These are phyloP conservation scores for Diaperis boleti DNA, from an alignment of 2,888 invertebrate species.

Conservation along the genomic window DNA sequence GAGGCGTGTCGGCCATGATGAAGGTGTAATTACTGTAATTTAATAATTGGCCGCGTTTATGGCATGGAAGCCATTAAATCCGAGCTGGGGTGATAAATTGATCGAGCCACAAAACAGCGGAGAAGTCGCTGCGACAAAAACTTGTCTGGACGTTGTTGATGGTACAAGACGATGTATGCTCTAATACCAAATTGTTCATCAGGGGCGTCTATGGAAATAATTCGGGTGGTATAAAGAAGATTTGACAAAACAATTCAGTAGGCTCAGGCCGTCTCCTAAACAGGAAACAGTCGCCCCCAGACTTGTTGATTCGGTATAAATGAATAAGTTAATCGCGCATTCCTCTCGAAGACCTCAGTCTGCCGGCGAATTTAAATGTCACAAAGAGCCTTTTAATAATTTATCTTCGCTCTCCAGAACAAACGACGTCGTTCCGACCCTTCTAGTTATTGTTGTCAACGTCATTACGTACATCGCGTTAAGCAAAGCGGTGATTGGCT, in stretches of 20 bases:
- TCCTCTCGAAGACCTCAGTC: not conserved
- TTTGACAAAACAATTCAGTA: too few relatives aligned
- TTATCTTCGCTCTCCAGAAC: not conserved
- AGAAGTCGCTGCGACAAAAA: too few relatives aligned
- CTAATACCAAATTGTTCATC: too few relatives aligned
- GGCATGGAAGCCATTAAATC: not conserved
- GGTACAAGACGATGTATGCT: too few relatives aligned
- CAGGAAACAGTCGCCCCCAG: not conserved
- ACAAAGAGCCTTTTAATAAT: not conserved
- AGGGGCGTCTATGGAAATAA: too few relatives aligned
- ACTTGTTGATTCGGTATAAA: slow-evolving; percentile 2
- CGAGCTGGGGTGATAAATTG: too few relatives aligned
- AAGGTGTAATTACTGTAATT: slow-evolving; percentile 8
- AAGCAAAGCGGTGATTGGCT: slow-evolving; percentile 19
- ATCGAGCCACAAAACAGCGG: too few relatives aligned
- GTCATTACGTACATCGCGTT: slow-evolving; percentile 23
- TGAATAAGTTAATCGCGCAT: not conserved
- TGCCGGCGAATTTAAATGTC: slow-evolving; percentile 1
- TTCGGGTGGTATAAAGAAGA: too few relatives aligned
- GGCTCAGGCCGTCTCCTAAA: too few relatives aligned
- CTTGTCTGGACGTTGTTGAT: too few relatives aligned
- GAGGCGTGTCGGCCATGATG: not conserved
- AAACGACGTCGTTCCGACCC: not conserved
- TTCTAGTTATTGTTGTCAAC: slow-evolving; percentile 3
- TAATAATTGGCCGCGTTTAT: not conserved